Percentiles rank a stretch among this genome's conserved stretches.
These are phyloP conservation scores for Leptodirus hochenwartii DNA, from an alignment of 2,888 invertebrate genomes.

Conservation along the genomic window DNA sequence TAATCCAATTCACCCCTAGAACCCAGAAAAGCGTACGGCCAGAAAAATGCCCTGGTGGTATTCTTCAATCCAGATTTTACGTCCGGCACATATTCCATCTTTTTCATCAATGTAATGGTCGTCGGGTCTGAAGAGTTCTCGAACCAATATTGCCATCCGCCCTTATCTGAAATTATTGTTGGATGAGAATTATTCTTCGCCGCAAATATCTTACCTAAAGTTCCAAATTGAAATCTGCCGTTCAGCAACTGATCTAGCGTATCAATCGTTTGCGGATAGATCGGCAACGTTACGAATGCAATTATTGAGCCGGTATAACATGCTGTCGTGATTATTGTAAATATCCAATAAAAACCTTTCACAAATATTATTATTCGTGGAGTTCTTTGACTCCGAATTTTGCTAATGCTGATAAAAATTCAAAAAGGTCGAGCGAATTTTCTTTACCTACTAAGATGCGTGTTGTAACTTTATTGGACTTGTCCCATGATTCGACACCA, in stretches of 20 bases:
- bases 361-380: constrained; percentile 8
- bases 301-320: constrained; percentile 74
- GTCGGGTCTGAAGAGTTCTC: constrained; percentile 45
- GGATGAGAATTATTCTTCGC: neutral
- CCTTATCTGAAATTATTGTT: constrained; percentile 34
- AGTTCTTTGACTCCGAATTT: neutral
- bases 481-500: constrained; percentile 52
- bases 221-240: constrained; percentile 52
- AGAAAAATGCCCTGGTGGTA: constrained; percentile 55
- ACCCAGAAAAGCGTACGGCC: constrained; percentile 62
- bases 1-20: constrained; percentile 54
- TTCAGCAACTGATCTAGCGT: constrained; percentile 43
- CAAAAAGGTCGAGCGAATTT: no score
- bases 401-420: no score
- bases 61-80: constrained; percentile 52
- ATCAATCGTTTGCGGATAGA: constrained; percentile 57
- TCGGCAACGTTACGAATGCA: constrained; percentile 63
- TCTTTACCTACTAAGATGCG: constrained; percentile 48
- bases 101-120: constrained; percentile 40
- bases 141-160: constrained; percentile 63
- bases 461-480: constrained; percentile 47
- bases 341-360: constrained; percentile 64
- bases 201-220: constrained; percentile 35
- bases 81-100: constrained; percentile 46
- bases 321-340: constrained; percentile 67